Conservation (phyloP, 53 echinoderm and acorn worm species). For the Paracentrotus lividus region DNA sequence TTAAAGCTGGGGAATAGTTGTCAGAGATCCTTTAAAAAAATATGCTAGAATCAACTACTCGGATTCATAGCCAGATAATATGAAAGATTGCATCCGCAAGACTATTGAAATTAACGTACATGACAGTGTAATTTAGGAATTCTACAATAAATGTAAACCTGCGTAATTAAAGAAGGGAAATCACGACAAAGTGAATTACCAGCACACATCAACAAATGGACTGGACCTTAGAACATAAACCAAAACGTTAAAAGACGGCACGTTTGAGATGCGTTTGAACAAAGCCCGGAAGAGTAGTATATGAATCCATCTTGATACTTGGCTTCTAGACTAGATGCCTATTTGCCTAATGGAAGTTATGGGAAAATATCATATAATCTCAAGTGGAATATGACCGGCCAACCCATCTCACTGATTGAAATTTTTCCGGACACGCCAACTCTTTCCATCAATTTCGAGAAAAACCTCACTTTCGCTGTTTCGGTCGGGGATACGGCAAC, state of each 20-base stretch:
- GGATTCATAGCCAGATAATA: too few relatives aligned
- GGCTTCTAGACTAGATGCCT: not conserved
- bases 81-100: too few relatives aligned
- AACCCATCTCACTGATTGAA: slow-evolving; percentile 60
- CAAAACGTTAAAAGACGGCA: not conserved
- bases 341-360: slow-evolving; percentile 48
- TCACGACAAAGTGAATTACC: too few relatives aligned
- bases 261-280: not conserved
- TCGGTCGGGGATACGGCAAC: slow-evolving; percentile 1
- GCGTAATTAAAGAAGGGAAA: too few relatives aligned
- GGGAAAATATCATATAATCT: slow-evolving; percentile 14
- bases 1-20: too few relatives aligned
- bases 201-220: too few relatives aligned
- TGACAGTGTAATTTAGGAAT: too few relatives aligned
- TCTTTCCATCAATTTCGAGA: slow-evolving; percentile 13
- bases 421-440: slow-evolving; percentile 31
- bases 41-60: too few relatives aligned
- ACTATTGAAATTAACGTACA: too few relatives aligned
- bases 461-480: slow-evolving; percentile 5
- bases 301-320: not conserved
- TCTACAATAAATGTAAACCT: too few relatives aligned
- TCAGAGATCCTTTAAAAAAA: too few relatives aligned
- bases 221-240: not conserved
- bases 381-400: slow-evolving; percentile 29
- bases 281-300: not conserved